Base-by-base conservation (phyloP, 2,797 vertebrate genomes). In the Diceros bicornis region DNA sequence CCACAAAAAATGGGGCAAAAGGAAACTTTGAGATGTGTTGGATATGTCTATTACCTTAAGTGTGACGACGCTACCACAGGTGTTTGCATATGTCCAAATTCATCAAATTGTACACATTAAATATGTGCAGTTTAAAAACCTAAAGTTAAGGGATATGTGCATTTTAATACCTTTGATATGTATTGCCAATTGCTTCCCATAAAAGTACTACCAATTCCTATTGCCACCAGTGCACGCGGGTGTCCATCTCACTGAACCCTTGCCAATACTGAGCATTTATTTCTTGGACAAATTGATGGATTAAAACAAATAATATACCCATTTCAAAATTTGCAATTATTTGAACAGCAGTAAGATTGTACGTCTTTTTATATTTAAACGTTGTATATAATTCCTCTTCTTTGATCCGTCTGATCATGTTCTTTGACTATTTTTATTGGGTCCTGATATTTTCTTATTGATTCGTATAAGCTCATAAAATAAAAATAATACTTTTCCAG, bases 101-200 rank as follows among this genome's bases (percentile, higher is more conserved):
- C 7, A 66, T 52, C 18, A 62, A 57, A 21, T 41, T 89, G 13
- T 89, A 55, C 7, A 23, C 55, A 61, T 74, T 88, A 72, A 74
- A 32, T 72, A n/a, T 55, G n/a, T 52, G 12, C 23, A 78, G 18
- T 20, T 37, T 66, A 74, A 78, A 29, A 78, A 59, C 50, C 12
- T 61, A 61, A 94, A 81, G 14, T 91, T 27, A 94, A 71, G 14
- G 9, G 5, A 78, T 34, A 34, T 61, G 18, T 88, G 21, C n/a
- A 83, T 88, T 95, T 66, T 95, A 88, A 74, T 41, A 85, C 6
- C 34, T 25, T 77, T 71, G 27, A 61, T 71, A 71, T 57, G 37
- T 59, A 72, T 57, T 96, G n/a, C 34, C 21, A 86, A 75, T 75
- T 87, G 2, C 6, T 69, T 52, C 47, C 23, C 25, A 64, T 27